These are phyloP conservation scores for Nannoperca obscura DNA, from an alignment of 2,797 vertebrate genomes.

Conservation along the genomic window DNA sequence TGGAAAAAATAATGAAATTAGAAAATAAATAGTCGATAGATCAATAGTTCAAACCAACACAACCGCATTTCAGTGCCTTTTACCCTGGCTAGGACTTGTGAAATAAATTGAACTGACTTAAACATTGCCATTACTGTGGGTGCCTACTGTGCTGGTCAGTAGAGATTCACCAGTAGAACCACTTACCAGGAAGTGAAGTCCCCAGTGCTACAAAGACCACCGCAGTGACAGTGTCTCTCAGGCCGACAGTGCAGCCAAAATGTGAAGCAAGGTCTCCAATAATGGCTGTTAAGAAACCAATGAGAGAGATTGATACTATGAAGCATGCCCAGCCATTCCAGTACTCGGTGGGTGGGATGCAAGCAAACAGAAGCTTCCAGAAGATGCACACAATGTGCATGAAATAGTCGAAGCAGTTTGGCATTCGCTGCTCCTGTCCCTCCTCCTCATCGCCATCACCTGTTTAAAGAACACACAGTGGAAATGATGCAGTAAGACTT, in stretches of 20 bases:
- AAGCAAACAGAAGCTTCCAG: conserved; percentile 96
- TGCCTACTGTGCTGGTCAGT: background rate
- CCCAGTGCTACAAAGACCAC: conserved; percentile 96
- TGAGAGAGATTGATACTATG: conserved; percentile 89
- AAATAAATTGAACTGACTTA: background rate
- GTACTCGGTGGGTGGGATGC: conserved; percentile 91
- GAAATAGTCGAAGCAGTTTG: conserved; percentile 93
- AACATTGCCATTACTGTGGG: background rate
- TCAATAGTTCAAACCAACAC: background rate
- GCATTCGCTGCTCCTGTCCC: conserved; percentile 86
- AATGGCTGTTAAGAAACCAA: conserved; percentile 88
- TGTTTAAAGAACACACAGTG: conserved; percentile 51
- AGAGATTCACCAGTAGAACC: background rate
- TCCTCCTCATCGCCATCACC: conserved; percentile 88
- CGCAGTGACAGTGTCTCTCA: conserved; percentile 92
- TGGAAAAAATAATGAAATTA: conserved; percentile 57
- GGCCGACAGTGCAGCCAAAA: conserved; percentile 94
- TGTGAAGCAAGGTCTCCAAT: conserved; percentile 96
- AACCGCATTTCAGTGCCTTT: background rate
- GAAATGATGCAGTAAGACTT: background rate
- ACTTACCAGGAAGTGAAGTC: conserved; percentile 92
- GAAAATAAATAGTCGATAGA: background rate
- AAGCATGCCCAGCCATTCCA: conserved; percentile 97
- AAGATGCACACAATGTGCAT: conserved; percentile 93
- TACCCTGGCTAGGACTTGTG: background rate